Conservation (phyloP, 2,113 vertebrate species). For the Psephotus haematonotus region DNA sequence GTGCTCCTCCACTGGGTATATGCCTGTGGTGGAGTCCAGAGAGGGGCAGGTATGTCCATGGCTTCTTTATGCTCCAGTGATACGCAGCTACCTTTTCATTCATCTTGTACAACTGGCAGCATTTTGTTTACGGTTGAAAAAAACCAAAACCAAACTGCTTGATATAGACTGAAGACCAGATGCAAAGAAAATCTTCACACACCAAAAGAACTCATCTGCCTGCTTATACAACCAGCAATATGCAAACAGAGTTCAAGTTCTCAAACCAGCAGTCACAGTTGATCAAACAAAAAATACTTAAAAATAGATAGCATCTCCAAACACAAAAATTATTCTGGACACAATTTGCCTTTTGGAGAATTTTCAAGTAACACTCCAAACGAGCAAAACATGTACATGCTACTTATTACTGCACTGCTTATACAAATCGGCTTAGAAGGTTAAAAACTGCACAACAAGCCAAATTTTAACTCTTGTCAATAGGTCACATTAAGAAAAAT, state of each 20-base stretch:
- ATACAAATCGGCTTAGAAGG: neutral
- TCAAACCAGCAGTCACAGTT: neutral
- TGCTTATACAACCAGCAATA: neutral
- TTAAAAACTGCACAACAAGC: neutral
- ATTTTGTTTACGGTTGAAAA: neutral
- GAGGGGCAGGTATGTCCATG: neutral
- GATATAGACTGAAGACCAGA: neutral
- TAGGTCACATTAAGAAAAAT: neutral
- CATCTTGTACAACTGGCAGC: neutral
- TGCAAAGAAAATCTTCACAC: neutral
- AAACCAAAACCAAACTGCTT: neutral
- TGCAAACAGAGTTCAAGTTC: accelerated
- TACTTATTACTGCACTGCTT: neutral
- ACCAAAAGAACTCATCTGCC: neutral
- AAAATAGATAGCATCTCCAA: neutral
- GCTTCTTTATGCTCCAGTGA: neutral
- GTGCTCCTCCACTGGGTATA: accelerated
- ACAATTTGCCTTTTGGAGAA: neutral
- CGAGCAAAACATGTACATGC: neutral
- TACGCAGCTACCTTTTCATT: neutral
- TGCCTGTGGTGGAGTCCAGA: neutral
- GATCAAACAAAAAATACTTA: neutral
- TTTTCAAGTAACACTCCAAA: neutral
- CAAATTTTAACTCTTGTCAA: neutral
- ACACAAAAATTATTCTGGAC: neutral